Evolutionary conservation across 1,140 invertebrate genomes (phyloP), one percentile per base, ranked within the genome.

Genomic region (Nylanderia fulva): DNA sequence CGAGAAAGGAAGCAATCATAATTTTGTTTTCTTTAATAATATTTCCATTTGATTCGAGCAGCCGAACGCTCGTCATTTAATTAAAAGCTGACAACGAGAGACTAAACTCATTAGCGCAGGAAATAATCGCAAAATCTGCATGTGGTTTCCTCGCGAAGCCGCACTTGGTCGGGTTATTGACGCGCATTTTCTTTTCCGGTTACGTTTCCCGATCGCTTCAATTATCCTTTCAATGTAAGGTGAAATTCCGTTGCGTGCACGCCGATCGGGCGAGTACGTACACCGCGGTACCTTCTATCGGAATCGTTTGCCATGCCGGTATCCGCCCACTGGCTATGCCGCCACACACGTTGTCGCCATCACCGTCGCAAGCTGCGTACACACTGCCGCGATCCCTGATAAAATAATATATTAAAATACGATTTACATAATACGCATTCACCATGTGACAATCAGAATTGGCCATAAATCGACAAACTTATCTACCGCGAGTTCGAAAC

Each of bases 271-370:
- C 58, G 39, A 61, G 68, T 39, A n/a, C n/a, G n/a, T n/a, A n/a
- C n/a, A 68, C 36, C 71, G 58, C 74, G 74, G 27, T 42, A 3
- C 48, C 29, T 33, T 33, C 29, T 33, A 33, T 33, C 29, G 29
- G 29, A 33, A 33, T 33, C 29, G 29, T 33, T 33, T 33, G 29
- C 29, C 29, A 33, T 74, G 56, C 85, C 85, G 45, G 82, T 83
- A 64, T 84, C 90, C 88, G 87, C 86, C 86, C 86, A 90, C 88
- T 90, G 75, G 42, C 42, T 29, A n/a, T n/a, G 39, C 66, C 39
- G 42, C 63, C 61, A 63, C 76, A 80, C 83, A 66, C 84, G 61
- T 79, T 48, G 72, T 42, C 56, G 84, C 33, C 79, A 45, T 77
- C 68, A 33, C 13, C 48, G 75, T 42, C 64, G 66, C 77, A 82